Conservation (phyloP, 2,797 vertebrate genomes). For the Natrix natrix region DNA sequence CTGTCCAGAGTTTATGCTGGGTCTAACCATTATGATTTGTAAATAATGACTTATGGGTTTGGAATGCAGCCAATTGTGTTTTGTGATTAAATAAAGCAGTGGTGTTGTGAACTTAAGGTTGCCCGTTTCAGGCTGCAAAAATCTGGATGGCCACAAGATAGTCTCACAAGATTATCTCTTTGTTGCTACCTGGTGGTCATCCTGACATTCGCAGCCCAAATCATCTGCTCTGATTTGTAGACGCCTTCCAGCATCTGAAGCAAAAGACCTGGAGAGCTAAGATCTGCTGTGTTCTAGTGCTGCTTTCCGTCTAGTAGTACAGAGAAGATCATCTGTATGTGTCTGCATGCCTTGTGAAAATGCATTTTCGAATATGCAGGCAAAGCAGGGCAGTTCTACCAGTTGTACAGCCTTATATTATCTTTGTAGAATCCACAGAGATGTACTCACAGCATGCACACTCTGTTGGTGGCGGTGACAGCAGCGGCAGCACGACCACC, state of each 20-base stretch:
- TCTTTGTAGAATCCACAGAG: conserved; percentile 82
- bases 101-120: neutral
- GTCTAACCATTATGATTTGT: neutral
- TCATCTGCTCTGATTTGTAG: neutral
- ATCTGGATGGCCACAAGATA: neutral
- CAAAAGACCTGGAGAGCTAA: neutral
- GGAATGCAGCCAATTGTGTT: neutral
- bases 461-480: conserved; percentile 75
- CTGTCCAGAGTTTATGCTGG: neutral
- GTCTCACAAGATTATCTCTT: neutral
- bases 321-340: neutral
- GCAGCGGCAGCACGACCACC: conserved; percentile 57
- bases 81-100: neutral
- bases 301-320: neutral
- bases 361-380: neutral
- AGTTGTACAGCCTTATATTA: conserved; percentile 40
- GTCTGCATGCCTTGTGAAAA: conserved; percentile 21
- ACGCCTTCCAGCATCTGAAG: neutral
- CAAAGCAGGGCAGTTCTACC: conserved; percentile 31
- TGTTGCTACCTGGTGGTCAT: neutral
- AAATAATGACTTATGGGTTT: neutral
- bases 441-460: conserved; percentile 81
- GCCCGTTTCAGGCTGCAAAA: neutral
- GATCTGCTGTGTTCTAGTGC: neutral
- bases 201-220: neutral